phyloP scores from a whole-genome alignment of 1,140 invertebrate genomes.

The Leptinotarsa texana region DNA sequence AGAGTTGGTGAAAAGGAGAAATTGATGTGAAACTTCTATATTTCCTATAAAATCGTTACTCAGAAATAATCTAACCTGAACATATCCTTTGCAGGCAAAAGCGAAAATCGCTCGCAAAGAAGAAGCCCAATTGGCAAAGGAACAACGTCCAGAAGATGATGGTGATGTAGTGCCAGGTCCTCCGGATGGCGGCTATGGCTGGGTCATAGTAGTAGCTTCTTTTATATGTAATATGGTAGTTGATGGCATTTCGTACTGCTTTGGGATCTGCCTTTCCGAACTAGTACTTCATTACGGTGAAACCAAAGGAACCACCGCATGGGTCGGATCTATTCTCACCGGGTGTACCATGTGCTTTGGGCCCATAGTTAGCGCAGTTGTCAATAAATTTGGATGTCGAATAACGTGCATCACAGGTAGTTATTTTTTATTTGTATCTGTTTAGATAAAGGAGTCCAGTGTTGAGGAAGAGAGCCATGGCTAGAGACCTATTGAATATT shows the following conservation, averaged over 20 bases:
- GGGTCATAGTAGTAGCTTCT: constrained; percentile 91
- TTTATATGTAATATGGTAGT: constrained; percentile 98
- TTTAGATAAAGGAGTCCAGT: too few relatives aligned
- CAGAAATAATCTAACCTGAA: too few relatives aligned
- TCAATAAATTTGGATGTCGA: constrained; percentile 94
- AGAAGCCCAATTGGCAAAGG: neutral
- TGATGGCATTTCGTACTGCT: constrained; percentile 94
- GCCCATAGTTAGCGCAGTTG: constrained; percentile 92
- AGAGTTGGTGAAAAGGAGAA: too few relatives aligned
- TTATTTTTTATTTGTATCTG: too few relatives aligned
- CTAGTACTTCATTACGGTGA: constrained; percentile 81
- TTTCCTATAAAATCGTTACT: too few relatives aligned
- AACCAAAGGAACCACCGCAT: constrained; percentile 84
- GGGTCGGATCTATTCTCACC: constrained; percentile 91
- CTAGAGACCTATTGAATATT: too few relatives aligned
- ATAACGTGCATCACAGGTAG: constrained; percentile 85
- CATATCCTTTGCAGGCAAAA: neutral
- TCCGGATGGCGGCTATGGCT: constrained; percentile 87
- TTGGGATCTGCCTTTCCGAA: constrained; percentile 84
- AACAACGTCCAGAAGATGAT: constrained; percentile 6
- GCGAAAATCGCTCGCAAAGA: neutral
- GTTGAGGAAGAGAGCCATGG: too few relatives aligned
- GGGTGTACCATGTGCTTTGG: constrained; percentile 70
- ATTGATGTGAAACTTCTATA: too few relatives aligned
- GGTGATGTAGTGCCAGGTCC: constrained; percentile 53